Conservation (phyloP, 2,797 vertebrate species). For the Arctocebus calabarensis region DNA sequence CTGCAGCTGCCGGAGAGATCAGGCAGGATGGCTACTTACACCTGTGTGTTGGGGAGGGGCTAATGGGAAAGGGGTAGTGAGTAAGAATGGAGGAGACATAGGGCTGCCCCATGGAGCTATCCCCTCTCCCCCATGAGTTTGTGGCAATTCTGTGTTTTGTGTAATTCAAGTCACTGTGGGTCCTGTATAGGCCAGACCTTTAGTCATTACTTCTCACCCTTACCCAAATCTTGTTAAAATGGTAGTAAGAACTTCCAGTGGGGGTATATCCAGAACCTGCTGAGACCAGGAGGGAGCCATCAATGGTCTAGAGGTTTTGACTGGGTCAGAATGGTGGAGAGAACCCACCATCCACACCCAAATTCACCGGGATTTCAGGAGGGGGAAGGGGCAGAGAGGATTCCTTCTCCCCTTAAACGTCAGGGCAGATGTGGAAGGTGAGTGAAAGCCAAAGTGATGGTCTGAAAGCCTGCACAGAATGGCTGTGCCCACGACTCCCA, state of each 20-base stretch:
- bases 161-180: neutral
- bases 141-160: neutral
- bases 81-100: neutral
- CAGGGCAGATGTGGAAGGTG: neutral
- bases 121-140: neutral
- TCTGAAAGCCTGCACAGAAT: neutral
- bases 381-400: neutral
- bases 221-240: neutral
- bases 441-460: neutral
- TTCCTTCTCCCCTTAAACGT: neutral
- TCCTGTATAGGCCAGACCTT: neutral
- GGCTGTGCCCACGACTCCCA: neutral
- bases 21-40: fast-evolving
- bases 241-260: neutral
- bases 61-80: neutral
- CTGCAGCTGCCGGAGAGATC: neutral
- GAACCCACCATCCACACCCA: no score
- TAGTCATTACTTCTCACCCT: neutral
- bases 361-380: neutral
- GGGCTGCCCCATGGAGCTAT: neutral
- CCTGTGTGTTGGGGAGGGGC: fast-evolving
- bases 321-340: neutral
- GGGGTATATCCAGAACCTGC: neutral
- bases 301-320: neutral
- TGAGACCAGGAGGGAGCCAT: neutral